phyloP scores from a whole-genome alignment of 2,113 vertebrate species.

The Percopsis transmontana region DNA sequence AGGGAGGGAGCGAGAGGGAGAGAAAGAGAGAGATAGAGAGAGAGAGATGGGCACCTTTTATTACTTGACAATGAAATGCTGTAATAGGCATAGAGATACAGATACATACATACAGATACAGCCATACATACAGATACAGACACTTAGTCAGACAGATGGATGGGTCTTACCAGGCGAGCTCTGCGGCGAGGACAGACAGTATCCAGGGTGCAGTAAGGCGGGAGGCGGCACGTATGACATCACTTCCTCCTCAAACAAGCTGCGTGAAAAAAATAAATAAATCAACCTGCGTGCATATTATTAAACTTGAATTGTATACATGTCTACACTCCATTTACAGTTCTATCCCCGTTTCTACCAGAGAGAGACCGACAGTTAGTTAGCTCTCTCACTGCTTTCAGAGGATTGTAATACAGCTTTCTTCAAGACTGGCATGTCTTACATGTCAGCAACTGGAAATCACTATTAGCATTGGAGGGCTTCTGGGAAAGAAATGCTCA shows the following conservation, averaged over 20 bases:
- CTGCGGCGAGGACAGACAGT: slow-evolving; percentile 94
- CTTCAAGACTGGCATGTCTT: no score
- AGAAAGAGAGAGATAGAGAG: not conserved
- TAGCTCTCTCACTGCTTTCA: no score
- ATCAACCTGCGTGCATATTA: not conserved
- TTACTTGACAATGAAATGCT: not conserved
- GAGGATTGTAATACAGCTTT: no score
- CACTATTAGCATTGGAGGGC: no score
- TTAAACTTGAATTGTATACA: no score
- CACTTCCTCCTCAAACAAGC: slow-evolving; percentile 98
- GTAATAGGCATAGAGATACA: not conserved
- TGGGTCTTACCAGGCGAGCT: slow-evolving; percentile 89
- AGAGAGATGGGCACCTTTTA: no score
- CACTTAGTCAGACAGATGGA: not conserved
- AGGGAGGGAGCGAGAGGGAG: not conserved
- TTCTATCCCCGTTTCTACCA: no score
- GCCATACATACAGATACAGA: not conserved
- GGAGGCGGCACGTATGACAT: slow-evolving; percentile 97
- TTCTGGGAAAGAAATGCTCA: no score
- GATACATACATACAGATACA: not conserved
- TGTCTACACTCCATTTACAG: no score
- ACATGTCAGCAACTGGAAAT: no score
- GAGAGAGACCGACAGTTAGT: no score
- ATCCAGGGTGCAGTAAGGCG: slow-evolving; percentile 92
- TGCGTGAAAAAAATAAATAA: slow-evolving; percentile 59